phyloP scores from a whole-genome alignment of 1,140 invertebrate species.

The Drosophila mayri region DNA sequence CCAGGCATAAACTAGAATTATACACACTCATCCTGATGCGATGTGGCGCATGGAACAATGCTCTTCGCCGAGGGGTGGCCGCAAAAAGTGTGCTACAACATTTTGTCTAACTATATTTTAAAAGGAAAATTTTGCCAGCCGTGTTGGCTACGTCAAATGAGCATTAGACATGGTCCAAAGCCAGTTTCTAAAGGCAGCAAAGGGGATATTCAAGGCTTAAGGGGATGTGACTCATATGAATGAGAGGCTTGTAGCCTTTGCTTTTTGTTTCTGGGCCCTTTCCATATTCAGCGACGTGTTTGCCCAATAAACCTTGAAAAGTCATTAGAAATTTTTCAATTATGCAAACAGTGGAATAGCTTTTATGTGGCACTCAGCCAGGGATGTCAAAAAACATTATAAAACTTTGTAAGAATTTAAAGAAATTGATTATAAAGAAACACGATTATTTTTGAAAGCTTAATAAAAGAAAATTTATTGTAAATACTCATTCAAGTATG shows the following conservation, averaged over 20 bases:
- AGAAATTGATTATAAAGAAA: not conserved
- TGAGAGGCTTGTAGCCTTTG: slow-evolving; percentile 1
- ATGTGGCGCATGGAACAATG: slow-evolving; percentile 15
- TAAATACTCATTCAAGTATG: not conserved
- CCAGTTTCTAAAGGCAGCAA: slow-evolving; percentile 1
- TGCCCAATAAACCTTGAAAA: slow-evolving; percentile 75
- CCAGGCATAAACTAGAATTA: slow-evolving; percentile 74
- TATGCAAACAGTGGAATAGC: slow-evolving; percentile 60
- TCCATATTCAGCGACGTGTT: slow-evolving; percentile 45
- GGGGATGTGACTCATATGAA: slow-evolving; percentile 20
- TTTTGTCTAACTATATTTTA: slow-evolving; percentile 68
- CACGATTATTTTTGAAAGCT: not conserved
- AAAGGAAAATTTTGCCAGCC: slow-evolving; percentile 59
- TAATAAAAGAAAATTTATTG: not conserved
- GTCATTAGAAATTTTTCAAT: slow-evolving; percentile 77
- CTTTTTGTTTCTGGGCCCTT: slow-evolving; percentile 18
- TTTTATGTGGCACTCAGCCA: not conserved
- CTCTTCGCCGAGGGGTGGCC: slow-evolving; percentile 4
- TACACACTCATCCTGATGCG: slow-evolving; percentile 43
- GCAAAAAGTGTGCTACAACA: slow-evolving; percentile 65
- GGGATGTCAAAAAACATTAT: slow-evolving; percentile 1
- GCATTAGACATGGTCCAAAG: slow-evolving; percentile 43
- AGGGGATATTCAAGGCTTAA: slow-evolving; percentile 11
- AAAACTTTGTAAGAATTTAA: not conserved
- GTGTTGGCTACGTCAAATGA: slow-evolving; percentile 45